Evolutionary conservation across 2,797 vertebrate species (phyloP).

Genomic region (Notolepis coatsorum): DNA sequence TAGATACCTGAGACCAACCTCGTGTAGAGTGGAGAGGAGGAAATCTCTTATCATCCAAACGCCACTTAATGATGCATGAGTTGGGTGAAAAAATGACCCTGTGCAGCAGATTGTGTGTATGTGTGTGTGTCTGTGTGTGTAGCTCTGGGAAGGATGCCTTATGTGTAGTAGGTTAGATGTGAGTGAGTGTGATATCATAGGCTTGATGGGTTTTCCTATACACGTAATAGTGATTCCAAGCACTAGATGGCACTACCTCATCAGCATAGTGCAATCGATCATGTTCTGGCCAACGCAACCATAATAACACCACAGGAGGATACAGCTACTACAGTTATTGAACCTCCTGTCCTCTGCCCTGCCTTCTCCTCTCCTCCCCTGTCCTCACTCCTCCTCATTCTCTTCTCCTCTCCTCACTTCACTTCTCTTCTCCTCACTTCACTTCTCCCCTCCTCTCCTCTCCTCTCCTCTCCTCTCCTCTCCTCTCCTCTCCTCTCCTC

Average conservation of each 20-base stretch:
- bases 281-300: too few species aligned
- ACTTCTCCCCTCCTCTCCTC: background rate
- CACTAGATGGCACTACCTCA: constrained; percentile 58
- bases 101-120: too few species aligned
- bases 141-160: too few species aligned
- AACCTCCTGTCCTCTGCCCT: background rate
- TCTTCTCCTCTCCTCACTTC: background rate
- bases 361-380: background rate
- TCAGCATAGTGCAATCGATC: too few species aligned
- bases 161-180: too few species aligned
- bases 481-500: background rate
- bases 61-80: too few species aligned
- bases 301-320: background rate
- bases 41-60: too few species aligned
- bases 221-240: background rate
- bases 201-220: background rate
- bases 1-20: too few species aligned
- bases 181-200: constrained; percentile 6
- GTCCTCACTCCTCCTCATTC: too few species aligned
- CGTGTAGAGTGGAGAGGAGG: too few species aligned
- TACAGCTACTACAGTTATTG: background rate
- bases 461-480: background rate
- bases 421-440: background rate
- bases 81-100: too few species aligned
- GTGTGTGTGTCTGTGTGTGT: background rate